Evolutionary conservation across 2,888 invertebrate genomes (phyloP), one percentile per base, ranked within the genome.

Genomic region (Tetramorium bicarinatum): DNA sequence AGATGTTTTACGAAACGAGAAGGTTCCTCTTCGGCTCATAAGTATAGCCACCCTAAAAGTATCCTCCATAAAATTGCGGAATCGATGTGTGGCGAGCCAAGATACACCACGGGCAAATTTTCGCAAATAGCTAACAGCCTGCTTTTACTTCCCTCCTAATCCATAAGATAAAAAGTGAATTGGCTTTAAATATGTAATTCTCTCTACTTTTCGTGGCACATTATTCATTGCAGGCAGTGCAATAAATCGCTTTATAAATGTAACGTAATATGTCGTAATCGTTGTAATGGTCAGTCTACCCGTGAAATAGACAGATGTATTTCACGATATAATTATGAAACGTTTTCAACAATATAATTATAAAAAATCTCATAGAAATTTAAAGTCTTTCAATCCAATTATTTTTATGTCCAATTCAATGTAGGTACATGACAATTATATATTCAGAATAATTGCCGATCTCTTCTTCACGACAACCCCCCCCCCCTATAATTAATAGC

Each of bases 41-140:
- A 66, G 49, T 66, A 21, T 62, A 59, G 41, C 44, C 34, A 74
- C 38, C 18, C 18, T 56, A 64, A 82, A 67, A 82, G 71, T 54
- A 69, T 54, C 56, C 56, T n/a, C 66, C 82, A 77, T 82, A 72
- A 85, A 85, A 72, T 72, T 80, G 59, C 38, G 13, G 21, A 69
- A 69, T 71, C 41, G 79, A 80, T 71, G 59, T 38, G 47, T 15
- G 44, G 21, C 21, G 47, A 47, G 38, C 21, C 38, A 18, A 38
- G 69, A 69, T 79, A 69, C 38, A 21, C 25, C 8, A 8, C 18
- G 29, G 38, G 21, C 71, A 59, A 64, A 64, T 64, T 76, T 52
- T 49, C 67, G n/a, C 47, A 47, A 47, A 69, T 69, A 59, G 11
- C n/a, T n/a, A 9, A 21, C 44, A 79, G 47, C 15, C 18, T 21